phyloP scores from a whole-genome alignment of 1,140 invertebrate genomes.

The Alviniconcha marisindica region DNA sequence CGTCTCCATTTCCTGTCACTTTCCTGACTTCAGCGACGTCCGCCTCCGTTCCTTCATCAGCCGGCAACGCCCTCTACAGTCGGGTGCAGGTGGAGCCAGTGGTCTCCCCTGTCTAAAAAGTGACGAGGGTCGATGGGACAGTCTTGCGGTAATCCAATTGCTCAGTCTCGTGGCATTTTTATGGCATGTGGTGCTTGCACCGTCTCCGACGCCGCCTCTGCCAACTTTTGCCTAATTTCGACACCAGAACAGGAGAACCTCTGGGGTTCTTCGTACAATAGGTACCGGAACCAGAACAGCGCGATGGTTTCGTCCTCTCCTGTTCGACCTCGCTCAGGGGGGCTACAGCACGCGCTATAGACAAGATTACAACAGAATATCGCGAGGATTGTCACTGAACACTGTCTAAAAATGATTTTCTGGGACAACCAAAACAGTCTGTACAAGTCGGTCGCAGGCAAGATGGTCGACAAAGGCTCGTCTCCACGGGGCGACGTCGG shows the following conservation, averaged over 20 bases:
- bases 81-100: slow-evolving; percentile 18
- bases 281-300: background rate
- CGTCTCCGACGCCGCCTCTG: slow-evolving; percentile 3
- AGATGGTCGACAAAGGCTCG: background rate
- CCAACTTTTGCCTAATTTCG: slow-evolving; percentile 24
- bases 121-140: slow-evolving; percentile 18
- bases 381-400: background rate
- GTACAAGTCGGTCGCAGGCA: background rate
- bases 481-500: background rate
- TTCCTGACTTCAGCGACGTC: background rate
- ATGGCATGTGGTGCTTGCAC: slow-evolving; percentile 33
- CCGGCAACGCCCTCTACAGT: background rate
- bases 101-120: background rate
- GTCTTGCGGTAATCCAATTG: slow-evolving; percentile 26
- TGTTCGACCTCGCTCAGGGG: background rate
- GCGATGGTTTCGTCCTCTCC: background rate
- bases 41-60: background rate
- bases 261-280: background rate
- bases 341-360: background rate
- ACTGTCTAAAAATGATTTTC: background rate
- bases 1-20: background rate
- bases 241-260: background rate
- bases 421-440: background rate
- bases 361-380: background rate
- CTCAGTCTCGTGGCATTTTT: slow-evolving; percentile 29